A percentile compares a stretch with the other conserved stretches of the same genome.
Conservation (phyloP, 2,113 vertebrate genomes). For the Monopterus albus region DNA sequence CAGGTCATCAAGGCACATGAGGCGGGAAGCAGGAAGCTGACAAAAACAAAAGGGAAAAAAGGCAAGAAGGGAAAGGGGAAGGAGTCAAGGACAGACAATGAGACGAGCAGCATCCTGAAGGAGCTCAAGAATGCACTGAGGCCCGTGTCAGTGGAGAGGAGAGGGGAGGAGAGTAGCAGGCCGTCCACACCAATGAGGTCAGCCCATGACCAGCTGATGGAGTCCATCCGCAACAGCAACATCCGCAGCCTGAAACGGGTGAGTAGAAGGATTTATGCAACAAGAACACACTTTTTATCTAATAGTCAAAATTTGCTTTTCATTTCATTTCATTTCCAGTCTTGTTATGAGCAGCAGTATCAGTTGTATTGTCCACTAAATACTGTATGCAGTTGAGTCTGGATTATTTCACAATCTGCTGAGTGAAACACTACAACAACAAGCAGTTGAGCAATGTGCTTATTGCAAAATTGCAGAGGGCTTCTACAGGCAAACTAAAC, state of each 20-base stretch:
- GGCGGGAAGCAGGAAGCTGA: constrained; percentile 77
- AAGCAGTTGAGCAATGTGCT: neutral
- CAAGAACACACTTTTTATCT: neutral
- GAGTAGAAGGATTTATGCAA: constrained; percentile 60
- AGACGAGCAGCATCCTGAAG: constrained; percentile 86
- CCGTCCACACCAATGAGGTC: constrained; percentile 93
- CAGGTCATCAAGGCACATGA: constrained; percentile 94
- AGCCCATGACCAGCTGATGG: constrained; percentile 93
- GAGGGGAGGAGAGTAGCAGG: constrained; percentile 87
- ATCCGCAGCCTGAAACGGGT: constrained; percentile 86
- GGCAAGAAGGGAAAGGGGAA: constrained; percentile 71
- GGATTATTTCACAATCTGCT: neutral
- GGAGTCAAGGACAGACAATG: constrained; percentile 56
- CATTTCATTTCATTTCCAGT: neutral
- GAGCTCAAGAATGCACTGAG: constrained; percentile 93
- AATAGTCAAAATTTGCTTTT: neutral
- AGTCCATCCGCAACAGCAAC: constrained; percentile 90
- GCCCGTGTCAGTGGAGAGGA: constrained; percentile 86
- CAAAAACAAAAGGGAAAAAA: constrained; percentile 86
- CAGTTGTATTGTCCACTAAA: neutral
- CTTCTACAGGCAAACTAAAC: constrained; percentile 16
- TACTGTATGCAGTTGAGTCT: neutral
- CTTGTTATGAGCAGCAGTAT: too few species aligned
- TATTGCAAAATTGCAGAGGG: neutral
- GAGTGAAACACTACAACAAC: neutral